Evolutionary conservation across 1,140 invertebrate species (phyloP), one percentile per base, ranked within the genome.

Genomic region (Magallana angulata): DNA sequence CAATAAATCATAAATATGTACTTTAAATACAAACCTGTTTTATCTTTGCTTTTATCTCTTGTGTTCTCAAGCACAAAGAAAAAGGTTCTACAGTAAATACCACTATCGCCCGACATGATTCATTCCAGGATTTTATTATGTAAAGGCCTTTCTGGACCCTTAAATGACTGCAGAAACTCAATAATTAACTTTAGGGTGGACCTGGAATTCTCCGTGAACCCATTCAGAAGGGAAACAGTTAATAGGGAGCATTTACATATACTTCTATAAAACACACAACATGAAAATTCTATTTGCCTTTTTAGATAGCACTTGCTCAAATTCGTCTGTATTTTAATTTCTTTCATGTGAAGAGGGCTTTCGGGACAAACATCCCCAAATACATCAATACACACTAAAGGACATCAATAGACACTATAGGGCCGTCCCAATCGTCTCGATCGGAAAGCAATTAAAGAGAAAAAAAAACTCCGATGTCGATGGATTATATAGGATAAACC

Each of bases 1-100:
- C 68, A 76, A 76, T 76, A 30, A 76, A 76, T 68, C 24, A 76
- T 76, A 76, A 36, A 24, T 76, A 76, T 36, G 68, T 30, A 76
- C 68, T 76, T 36, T 76, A 5, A 48, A 48, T 48, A 76, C 18
- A 3, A 71, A 30, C 18, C 64, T 30, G 64, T 18, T 71, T 71
- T 71, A 71, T 71, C 68, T 76, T 18, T 76, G 24, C 64, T 36
- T 76, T 76, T 36, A 76, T 76, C 24, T 24, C 9, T 76, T 12
- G 68, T 76, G 68, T 30, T 24, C 68, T 7, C 24, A 76, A 76
- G 68, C 68, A 36, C 68, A 30, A 64, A 64, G 16, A n/a, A 30
- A 76, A 48, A 48, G 3, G 68, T 48, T 71, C 18, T 71, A 71
- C 64, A 71, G 16, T 71, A 71, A 76, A 76, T 76, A 12, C 24